These are phyloP conservation scores for Myotis davidii DNA, from an alignment of 2,113 vertebrate genomes.

Conservation along the genomic window DNA sequence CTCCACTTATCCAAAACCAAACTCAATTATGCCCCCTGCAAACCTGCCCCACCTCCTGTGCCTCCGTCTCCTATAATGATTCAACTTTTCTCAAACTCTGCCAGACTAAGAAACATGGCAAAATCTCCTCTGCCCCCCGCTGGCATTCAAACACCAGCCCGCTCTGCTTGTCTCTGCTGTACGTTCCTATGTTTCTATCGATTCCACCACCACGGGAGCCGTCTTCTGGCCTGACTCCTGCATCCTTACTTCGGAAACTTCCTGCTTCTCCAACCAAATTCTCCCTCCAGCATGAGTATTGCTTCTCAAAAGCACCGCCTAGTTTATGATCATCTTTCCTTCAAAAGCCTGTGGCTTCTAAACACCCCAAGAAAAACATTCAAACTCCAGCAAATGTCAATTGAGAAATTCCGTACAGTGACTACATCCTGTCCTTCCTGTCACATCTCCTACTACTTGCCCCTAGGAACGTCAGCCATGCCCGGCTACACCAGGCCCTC, in stretches of 20 bases:
- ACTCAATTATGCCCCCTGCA: not conserved
- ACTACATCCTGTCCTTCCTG: not conserved
- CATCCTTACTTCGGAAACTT: not conserved
- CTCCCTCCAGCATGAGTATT: not conserved
- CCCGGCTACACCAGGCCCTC: not conserved
- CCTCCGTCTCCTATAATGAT: not conserved
- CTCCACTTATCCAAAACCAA: slow-evolving; percentile 21
- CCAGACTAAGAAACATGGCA: not conserved
- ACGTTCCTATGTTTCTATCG: not conserved
- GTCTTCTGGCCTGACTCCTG: not conserved
- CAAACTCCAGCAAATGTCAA: not conserved
- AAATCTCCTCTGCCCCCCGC: not conserved
- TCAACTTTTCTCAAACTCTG: not conserved
- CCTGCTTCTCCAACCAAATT: not conserved
- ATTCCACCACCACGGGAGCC: not conserved
- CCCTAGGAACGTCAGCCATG: not conserved
- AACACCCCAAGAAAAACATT: not conserved
- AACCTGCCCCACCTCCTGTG: not conserved
- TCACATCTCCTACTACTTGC: not conserved
- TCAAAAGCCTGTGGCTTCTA: not conserved
- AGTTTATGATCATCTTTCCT: not conserved
- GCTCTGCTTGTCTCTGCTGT: not conserved
- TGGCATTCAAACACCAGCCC: not conserved
- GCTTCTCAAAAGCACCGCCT: not conserved
- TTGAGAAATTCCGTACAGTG: not conserved